These are phyloP conservation scores for Cebidichthys violaceus DNA, from an alignment of 2,113 vertebrate species.

Conservation along the genomic window DNA sequence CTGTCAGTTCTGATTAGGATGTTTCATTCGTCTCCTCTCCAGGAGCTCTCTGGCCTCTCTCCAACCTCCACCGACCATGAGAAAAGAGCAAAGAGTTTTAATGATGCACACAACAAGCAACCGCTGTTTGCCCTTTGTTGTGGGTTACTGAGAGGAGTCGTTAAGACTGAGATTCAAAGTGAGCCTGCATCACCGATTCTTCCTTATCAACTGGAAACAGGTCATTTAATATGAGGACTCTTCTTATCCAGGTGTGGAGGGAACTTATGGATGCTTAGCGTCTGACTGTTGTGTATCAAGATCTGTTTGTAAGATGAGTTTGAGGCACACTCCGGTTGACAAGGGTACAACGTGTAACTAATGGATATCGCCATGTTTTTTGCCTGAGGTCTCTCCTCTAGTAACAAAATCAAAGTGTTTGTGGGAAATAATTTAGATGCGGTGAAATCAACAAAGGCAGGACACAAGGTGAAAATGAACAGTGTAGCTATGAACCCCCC, in stretches of 20 bases:
- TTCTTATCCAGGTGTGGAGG: conserved; percentile 12
- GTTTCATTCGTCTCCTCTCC: conserved; percentile 57
- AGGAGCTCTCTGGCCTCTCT: conserved; percentile 42
- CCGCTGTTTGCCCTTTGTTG: conserved; percentile 25
- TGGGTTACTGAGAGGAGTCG: background rate
- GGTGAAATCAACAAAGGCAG: background rate
- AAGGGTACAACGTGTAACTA: no score
- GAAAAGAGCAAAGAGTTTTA: conserved; percentile 30
- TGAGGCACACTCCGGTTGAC: no score
- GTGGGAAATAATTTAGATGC: no score
- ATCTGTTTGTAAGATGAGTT: no score
- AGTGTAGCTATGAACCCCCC: background rate
- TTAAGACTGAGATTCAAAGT: conserved; percentile 4
- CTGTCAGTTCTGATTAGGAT: conserved; percentile 64
- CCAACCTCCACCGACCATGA: conserved; percentile 35
- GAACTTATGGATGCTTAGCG: background rate
- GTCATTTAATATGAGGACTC: background rate
- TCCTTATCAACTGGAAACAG: background rate
- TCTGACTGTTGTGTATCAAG: no score
- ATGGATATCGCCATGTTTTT: no score
- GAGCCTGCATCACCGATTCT: background rate
- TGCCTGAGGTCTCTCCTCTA: no score
- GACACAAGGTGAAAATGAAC: background rate
- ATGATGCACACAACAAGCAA: conserved; percentile 23
- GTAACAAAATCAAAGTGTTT: no score